Evolutionary conservation across 2,888 invertebrate genomes (phyloP).

Genomic region (Nemotelus pantherinus): DNA sequence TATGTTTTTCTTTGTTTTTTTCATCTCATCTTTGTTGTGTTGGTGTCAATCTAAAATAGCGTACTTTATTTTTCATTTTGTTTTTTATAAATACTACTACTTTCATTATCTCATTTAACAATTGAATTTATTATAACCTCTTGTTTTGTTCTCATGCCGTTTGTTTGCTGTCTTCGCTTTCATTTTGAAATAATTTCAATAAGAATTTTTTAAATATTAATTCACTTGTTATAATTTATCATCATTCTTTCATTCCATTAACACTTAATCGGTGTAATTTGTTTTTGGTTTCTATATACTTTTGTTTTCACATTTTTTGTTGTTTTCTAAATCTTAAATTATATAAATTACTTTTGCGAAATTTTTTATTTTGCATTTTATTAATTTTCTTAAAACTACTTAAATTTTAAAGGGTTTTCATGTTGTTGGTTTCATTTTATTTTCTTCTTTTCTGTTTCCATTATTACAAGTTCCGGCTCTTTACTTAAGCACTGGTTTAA

Average conservation of each 20-base stretch:
- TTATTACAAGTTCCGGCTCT: slow-evolving; percentile 26
- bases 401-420: slow-evolving; percentile 39
- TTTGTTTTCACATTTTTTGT: slow-evolving; percentile 48
- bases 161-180: slow-evolving; percentile 42
- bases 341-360: slow-evolving; percentile 48
- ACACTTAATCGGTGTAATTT: slow-evolving; percentile 53
- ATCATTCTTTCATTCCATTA: slow-evolving; percentile 2
- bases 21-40: slow-evolving; percentile 36
- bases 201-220: slow-evolving; percentile 36
- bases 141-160: slow-evolving; percentile 33
- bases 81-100: slow-evolving; percentile 48
- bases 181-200: slow-evolving; percentile 41
- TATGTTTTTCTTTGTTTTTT: slow-evolving; percentile 9
- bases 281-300: slow-evolving; percentile 51
- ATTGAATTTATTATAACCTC: slow-evolving; percentile 43
- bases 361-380: slow-evolving; percentile 50
- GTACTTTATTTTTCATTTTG: slow-evolving; percentile 42
- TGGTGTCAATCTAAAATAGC: slow-evolving; percentile 51
- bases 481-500: background rate
- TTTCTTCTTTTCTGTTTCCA: slow-evolving; percentile 16
- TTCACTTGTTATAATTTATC: slow-evolving; percentile 45
- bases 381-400: slow-evolving; percentile 41
- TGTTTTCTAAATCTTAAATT: slow-evolving; percentile 52
- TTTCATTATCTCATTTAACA: slow-evolving; percentile 46
- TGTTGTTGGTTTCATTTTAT: background rate